phyloP scores from a whole-genome alignment of 2,113 vertebrate species.

The Chitala chitala region DNA sequence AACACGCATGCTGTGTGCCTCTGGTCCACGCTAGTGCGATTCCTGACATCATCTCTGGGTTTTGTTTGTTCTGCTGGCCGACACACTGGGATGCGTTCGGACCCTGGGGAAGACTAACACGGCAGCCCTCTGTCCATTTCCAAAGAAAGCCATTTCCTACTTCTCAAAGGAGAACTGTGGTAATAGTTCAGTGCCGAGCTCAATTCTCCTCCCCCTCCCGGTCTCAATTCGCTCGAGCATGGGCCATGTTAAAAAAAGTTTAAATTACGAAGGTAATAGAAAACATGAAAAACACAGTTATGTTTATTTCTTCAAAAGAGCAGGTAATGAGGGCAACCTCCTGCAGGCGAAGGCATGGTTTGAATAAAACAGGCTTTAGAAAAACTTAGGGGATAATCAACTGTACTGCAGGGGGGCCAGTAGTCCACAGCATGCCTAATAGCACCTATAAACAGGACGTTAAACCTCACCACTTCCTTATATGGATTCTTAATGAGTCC shows the following conservation, averaged over 20 bases:
- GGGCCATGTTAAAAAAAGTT: constrained; percentile 9
- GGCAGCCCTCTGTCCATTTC: neutral
- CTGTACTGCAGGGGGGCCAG: neutral
- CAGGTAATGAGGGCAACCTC: constrained; percentile 36
- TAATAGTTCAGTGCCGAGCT: neutral
- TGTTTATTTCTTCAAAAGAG: constrained; percentile 47
- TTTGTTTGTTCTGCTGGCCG: too few species aligned
- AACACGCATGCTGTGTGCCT: neutral
- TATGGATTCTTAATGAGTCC: neutral
- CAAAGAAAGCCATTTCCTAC: neutral
- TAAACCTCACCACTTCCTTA: neutral
- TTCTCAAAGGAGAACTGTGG: neutral
- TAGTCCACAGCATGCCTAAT: neutral
- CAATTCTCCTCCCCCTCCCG: constrained; percentile 71
- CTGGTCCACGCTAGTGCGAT: neutral
- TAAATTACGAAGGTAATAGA: constrained; percentile 27
- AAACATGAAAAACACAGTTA: neutral
- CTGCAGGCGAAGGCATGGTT: constrained; percentile 5
- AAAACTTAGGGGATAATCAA: constrained; percentile 2
- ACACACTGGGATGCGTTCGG: neutral
- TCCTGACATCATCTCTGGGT: neutral
- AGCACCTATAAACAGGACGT: neutral
- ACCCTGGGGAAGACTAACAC: neutral
- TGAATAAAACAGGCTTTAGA: neutral
- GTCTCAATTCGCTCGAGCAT: constrained; percentile 63